phyloP scores from a whole-genome alignment of 1,140 invertebrate species.

The Hormaphis cornu region DNA sequence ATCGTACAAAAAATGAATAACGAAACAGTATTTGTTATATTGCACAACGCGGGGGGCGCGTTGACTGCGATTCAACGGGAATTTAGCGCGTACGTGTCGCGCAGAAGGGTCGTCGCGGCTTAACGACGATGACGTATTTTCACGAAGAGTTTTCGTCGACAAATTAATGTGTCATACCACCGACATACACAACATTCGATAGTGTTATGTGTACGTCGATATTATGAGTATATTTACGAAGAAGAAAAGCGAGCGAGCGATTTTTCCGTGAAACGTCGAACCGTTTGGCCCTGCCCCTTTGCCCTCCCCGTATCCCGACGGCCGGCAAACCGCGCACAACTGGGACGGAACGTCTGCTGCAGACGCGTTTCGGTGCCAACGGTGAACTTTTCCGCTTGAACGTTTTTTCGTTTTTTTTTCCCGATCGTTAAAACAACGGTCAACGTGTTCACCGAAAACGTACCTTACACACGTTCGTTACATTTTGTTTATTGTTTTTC shows the following conservation, averaged over 20 bases:
- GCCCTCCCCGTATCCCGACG: not conserved
- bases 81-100: too few relatives aligned
- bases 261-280: not conserved
- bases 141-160: too few relatives aligned
- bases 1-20: too few relatives aligned
- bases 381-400: not conserved
- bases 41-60: too few relatives aligned
- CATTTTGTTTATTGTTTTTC: constrained; percentile 34
- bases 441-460: not conserved
- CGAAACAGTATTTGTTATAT: too few relatives aligned
- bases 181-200: too few relatives aligned
- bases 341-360: constrained; percentile 17
- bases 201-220: not conserved
- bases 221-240: not conserved
- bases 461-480: too few relatives aligned
- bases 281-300: constrained; percentile 20
- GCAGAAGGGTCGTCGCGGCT: too few relatives aligned
- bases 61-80: too few relatives aligned
- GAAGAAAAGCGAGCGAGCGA: not conserved
- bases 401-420: not conserved
- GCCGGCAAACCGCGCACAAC: constrained; percentile 11
- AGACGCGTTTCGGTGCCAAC: constrained; percentile 3
- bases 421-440: not conserved
- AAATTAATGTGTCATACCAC: too few relatives aligned
- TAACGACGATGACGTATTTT: too few relatives aligned